phyloP scores from a whole-genome alignment of 2,888 invertebrate species.

The Eupithecia abbreviata region DNA sequence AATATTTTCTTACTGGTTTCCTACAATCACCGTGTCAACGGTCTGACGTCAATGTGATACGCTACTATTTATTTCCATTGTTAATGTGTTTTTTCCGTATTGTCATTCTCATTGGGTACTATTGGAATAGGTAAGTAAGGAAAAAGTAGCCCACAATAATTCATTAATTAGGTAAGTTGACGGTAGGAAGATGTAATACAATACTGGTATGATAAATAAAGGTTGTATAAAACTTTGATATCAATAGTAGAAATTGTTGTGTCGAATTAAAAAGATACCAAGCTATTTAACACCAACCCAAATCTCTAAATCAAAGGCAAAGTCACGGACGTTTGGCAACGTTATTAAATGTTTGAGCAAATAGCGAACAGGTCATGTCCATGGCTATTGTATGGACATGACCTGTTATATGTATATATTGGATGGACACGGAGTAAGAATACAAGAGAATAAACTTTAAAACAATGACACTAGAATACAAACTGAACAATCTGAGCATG shows the following conservation, averaged over 20 bases:
- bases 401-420: too few relatives aligned
- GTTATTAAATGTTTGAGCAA: constrained; percentile 51
- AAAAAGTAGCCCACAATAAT: not conserved
- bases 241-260: not conserved
- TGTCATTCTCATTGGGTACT: not conserved
- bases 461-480: constrained; percentile 23
- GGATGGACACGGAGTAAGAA: constrained; percentile 1
- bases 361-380: constrained; percentile 58
- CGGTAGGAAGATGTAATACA: not conserved
- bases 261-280: not conserved
- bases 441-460: constrained; percentile 24
- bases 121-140: not conserved
- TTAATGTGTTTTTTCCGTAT: constrained; percentile 45
- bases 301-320: constrained; percentile 44
- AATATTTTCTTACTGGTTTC: constrained; percentile 46
- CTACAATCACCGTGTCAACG: constrained; percentile 50
- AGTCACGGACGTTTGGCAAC: constrained; percentile 57
- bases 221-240: not conserved
- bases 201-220: not conserved
- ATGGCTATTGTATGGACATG: constrained; percentile 32
- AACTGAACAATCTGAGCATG: constrained; percentile 8
- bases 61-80: constrained; percentile 50
- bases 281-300: constrained; percentile 18
- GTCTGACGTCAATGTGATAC: constrained; percentile 54
- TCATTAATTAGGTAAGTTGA: not conserved